phyloP scores from a whole-genome alignment of 2,113 vertebrate species.

The Sardina pilchardus region DNA sequence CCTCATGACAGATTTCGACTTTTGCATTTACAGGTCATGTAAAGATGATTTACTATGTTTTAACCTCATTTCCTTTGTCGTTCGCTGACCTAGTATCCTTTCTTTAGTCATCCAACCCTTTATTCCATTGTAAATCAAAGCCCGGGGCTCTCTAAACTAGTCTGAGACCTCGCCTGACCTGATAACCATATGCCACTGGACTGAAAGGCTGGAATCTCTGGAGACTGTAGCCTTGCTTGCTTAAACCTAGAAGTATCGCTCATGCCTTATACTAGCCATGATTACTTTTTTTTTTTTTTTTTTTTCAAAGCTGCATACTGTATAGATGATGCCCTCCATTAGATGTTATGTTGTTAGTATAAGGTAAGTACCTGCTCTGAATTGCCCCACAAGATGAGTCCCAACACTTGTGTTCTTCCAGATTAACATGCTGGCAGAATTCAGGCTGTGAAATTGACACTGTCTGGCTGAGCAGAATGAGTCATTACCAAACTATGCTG shows the following conservation, averaged over 20 bases:
- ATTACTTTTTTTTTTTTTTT: background rate
- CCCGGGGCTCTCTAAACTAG: background rate
- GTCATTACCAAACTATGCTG: background rate
- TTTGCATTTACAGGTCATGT: background rate
- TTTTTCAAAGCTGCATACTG: background rate
- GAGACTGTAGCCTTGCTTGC: background rate
- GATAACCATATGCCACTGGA: background rate
- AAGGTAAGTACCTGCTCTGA: background rate
- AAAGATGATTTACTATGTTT: background rate
- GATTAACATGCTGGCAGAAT: background rate
- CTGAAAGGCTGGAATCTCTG: background rate
- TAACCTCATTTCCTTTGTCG: background rate
- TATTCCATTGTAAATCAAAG: background rate
- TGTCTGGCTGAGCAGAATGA: background rate
- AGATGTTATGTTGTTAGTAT: background rate
- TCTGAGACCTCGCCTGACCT: background rate
- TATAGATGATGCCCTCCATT: background rate
- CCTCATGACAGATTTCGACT: background rate
- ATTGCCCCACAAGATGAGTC: background rate
- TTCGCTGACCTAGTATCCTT: background rate
- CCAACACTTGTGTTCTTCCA: background rate
- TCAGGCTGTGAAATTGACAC: background rate
- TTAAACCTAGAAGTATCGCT: background rate
- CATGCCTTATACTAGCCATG: background rate
- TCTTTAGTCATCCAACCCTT: background rate